A percentile compares a stretch with the other conserved stretches of the same genome.
phyloP scores from a whole-genome alignment of 1,140 invertebrate genomes.

The Daktulosphaira vitifoliae region DNA sequence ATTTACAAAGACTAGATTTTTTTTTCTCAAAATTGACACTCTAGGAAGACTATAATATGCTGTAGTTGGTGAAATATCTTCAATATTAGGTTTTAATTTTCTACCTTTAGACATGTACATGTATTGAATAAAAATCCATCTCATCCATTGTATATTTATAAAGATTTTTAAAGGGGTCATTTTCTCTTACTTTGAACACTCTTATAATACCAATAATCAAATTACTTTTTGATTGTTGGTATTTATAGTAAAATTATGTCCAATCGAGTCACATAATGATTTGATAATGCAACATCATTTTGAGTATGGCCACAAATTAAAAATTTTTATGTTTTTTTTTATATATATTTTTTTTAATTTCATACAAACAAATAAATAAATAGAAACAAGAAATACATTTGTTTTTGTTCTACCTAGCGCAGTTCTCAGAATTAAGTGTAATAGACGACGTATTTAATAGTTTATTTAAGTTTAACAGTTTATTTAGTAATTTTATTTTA shows the following conservation, averaged over 20 bases:
- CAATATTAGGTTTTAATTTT: neutral
- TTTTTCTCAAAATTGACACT: neutral
- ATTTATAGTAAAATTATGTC: neutral
- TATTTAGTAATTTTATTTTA: neutral
- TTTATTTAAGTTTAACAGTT: neutral
- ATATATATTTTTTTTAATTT: neutral
- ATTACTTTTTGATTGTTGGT: neutral
- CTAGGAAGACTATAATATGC: neutral
- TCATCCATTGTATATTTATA: neutral
- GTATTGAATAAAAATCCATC: neutral
- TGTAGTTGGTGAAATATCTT: neutral
- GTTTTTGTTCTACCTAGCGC: conserved; percentile 36
- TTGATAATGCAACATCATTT: neutral
- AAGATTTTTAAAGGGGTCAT: neutral
- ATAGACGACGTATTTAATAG: too few species aligned
- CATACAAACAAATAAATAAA: conserved; percentile 11
- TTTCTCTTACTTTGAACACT: neutral
- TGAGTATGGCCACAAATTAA: conserved; percentile 11
- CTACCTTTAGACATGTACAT: neutral
- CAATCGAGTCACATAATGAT: neutral
- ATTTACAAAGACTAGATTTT: neutral
- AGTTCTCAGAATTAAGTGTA: conserved; percentile 39
- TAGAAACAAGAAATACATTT: conserved; percentile 7
- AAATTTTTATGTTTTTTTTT: conserved; percentile 24
- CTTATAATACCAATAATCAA: neutral